Evolutionary conservation across 2,888 invertebrate genomes (phyloP), one percentile per base, ranked within the genome.

Genomic region (Pantelozetes paolii): DNA sequence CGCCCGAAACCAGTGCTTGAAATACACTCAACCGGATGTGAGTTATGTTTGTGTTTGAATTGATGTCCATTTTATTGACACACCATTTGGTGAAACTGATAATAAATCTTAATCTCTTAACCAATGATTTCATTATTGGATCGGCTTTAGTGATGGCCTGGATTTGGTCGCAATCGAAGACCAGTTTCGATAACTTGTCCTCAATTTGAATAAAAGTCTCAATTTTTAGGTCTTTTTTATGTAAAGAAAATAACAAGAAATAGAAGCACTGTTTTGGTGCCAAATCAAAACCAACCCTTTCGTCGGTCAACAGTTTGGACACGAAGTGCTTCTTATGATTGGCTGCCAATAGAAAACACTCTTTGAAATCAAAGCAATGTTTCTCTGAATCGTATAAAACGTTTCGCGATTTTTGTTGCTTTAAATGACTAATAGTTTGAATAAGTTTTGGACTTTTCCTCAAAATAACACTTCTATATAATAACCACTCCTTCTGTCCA

Each of bases 1-100:
- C 71, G 40, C 74, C 71, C 9, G 48, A 69, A 20, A 73, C 1
- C 11, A 73, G n/a, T 23, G 69, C n/a, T 20, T 23, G 48, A 30
- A 73, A 69, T 28, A 73, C 69, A 23, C 28, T 67, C 2, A 57
- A 67, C 5, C 73, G 32, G 26, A 9, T 69, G 74, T 73, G 64
- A 76, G 73, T 67, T 72, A 75, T 23, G 75, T 77, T 71, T 74
- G 74, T 40, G 75, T 77, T 59, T 74, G 67, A 36, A 75, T 75
- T 23, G 72, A 20, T 76, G 75, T 48, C 76, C 73, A 26, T 74
- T 1, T 20, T 23, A 54, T 73, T 75, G 74, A 42, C 23, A 69
- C 73, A 73, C 73, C 73, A 73, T 54, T 73, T 50, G 23, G 69
- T 48, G 48, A 73, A 67, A 11, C 50, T 69, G 11, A 73, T 40